Evolutionary conservation across 2,797 vertebrate genomes (phyloP).

Genomic region (Brotula barbata): DNA sequence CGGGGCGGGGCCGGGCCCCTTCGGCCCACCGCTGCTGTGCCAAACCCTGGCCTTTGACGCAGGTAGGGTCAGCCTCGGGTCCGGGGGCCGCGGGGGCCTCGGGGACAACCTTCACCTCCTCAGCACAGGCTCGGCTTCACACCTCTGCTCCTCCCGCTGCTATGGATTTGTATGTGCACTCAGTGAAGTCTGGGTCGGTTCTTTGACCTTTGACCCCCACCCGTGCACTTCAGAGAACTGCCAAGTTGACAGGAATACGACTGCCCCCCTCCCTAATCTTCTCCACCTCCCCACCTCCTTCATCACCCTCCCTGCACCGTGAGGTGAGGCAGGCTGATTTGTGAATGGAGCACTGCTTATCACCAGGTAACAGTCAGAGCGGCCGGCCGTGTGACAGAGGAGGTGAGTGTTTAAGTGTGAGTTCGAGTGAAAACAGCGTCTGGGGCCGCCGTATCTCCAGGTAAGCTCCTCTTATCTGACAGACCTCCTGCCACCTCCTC

Average conservation of each 20-base stretch:
- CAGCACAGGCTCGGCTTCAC: conserved; percentile 69
- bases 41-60: conserved; percentile 90
- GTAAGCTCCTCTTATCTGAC: conserved; percentile 68
- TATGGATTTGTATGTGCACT: conserved; percentile 57
- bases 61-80: conserved; percentile 85
- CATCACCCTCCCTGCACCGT: conserved; percentile 77
- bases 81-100: no score
- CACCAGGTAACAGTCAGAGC: conserved; percentile 77
- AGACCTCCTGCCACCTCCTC: conserved; percentile 66
- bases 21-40: conserved; percentile 88
- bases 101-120: conserved; percentile 48
- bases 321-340: conserved; percentile 71
- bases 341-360: conserved; percentile 77
- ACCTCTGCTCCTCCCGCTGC: conserved; percentile 46
- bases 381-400: conserved; percentile 37
- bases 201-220: conserved; percentile 57
- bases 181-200: conserved; percentile 67
- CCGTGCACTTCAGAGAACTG: conserved; percentile 47
- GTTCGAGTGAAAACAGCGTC: conserved; percentile 38
- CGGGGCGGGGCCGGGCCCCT: conserved; percentile 89
- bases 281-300: conserved; percentile 75
- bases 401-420: conserved; percentile 77
- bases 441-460: conserved; percentile 57
- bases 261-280: conserved; percentile 53
- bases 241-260: conserved; percentile 55